These are phyloP conservation scores for Hydrozoanthus gracilis DNA, from an alignment of 92 coral and sea anemone genomes.

Conservation along the genomic window DNA sequence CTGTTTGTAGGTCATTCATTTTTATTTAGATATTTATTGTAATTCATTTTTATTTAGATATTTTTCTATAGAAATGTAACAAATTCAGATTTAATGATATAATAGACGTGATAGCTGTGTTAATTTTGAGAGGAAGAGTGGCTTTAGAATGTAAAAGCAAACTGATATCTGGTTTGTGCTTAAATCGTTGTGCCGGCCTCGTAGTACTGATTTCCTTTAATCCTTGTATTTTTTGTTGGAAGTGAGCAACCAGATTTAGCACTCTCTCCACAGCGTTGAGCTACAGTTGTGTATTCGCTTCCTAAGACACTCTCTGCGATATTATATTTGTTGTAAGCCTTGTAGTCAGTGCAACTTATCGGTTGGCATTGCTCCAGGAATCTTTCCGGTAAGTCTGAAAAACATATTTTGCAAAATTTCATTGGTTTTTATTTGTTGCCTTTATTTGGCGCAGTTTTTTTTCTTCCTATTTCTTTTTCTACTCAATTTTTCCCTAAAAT, in stretches of 20 bases:
- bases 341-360: too few species aligned
- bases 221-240: neutral
- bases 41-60: too few species aligned
- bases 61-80: too few species aligned
- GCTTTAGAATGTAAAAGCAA: too few species aligned
- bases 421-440: neutral
- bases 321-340: neutral
- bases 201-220: neutral
- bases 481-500: too few species aligned
- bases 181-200: conserved; percentile 5
- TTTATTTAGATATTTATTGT: too few species aligned
- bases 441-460: neutral
- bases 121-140: too few species aligned
- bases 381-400: neutral
- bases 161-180: too few species aligned
- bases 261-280: neutral
- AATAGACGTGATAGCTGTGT: too few species aligned
- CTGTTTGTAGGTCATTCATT: too few species aligned
- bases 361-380: neutral
- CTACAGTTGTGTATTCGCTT: conserved; percentile 4
- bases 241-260: neutral
- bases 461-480: too few species aligned
- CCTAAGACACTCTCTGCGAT: conserved; percentile 10
- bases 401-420: neutral
- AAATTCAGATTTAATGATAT: too few species aligned